Percentiles rank a stretch among this genome's conserved stretches.
These are phyloP conservation scores for Chelidonichthys spinosus DNA, from an alignment of 2,797 vertebrate genomes.

Conservation along the genomic window DNA sequence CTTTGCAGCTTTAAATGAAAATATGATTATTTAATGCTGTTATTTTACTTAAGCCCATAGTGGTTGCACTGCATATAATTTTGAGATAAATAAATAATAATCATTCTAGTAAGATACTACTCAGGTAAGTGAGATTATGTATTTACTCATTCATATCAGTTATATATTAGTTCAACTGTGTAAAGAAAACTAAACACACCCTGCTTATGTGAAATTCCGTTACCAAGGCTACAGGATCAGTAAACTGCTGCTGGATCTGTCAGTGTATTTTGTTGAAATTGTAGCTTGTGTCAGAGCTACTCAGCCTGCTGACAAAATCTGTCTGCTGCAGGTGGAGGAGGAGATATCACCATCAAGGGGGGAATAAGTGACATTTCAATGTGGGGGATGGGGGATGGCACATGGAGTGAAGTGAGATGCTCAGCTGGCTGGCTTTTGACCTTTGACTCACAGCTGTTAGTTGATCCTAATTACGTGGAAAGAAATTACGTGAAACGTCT, in stretches of 20 bases:
- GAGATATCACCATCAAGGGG: conserved; percentile 7
- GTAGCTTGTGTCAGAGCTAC: neutral
- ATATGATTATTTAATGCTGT: too few relatives aligned
- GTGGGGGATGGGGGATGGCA: neutral
- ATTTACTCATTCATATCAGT: neutral
- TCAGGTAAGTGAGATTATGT: neutral
- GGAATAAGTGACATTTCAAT: neutral
- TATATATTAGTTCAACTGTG: too few relatives aligned
- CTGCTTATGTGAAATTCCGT: neutral
- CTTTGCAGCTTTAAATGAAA: too few relatives aligned
- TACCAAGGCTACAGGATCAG: neutral
- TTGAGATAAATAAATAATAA: neutral
- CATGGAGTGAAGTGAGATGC: neutral
- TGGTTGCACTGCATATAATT: too few relatives aligned
- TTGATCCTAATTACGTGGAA: neutral
- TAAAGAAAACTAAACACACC: neutral
- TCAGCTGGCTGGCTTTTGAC: conserved; percentile 1
- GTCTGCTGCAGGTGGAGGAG: conserved; percentile 20
- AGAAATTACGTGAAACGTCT: neutral
- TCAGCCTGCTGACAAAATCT: neutral
- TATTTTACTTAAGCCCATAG: too few relatives aligned
- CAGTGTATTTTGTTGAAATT: neutral
- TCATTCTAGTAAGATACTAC: neutral
- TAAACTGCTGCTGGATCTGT: too few relatives aligned
- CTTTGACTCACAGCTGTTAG: conserved; percentile 4